Evolutionary conservation across 1,140 invertebrate genomes (phyloP).

Genomic region (Oryzaephilus surinamensis): DNA sequence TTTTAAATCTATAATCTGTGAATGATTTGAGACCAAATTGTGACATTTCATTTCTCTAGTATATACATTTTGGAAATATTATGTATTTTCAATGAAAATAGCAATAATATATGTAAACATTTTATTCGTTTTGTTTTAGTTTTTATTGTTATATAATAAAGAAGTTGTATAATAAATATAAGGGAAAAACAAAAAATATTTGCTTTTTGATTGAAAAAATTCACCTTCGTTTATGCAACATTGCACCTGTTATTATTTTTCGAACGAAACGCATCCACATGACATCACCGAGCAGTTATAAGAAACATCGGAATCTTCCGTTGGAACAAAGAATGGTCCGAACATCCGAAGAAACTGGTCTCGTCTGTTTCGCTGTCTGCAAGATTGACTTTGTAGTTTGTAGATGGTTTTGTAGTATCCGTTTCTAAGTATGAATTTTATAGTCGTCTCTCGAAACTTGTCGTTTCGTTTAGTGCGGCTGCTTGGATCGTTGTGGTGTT

Average conservation of each 20-base stretch:
- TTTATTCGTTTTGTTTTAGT: too few species aligned
- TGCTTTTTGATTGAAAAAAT: not conserved
- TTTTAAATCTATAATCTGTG: slow-evolving; percentile 1
- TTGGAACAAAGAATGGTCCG: too few species aligned
- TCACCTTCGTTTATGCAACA: not conserved
- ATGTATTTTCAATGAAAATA: not conserved
- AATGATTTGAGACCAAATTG: slow-evolving; percentile 1
- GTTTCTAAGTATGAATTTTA: too few species aligned
- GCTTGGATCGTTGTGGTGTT: not conserved
- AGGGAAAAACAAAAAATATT: too few species aligned
- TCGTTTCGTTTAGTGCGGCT: slow-evolving; percentile 3
- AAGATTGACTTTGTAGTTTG: too few species aligned
- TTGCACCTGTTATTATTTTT: not conserved
- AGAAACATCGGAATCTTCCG: too few species aligned
- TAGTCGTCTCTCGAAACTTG: slow-evolving; percentile 5
- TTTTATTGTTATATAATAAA: too few species aligned
- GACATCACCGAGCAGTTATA: slow-evolving; percentile 4
- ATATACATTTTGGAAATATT: not conserved
- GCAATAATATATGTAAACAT: too few species aligned
- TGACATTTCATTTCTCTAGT: slow-evolving; percentile 4
- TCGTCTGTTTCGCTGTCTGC: too few species aligned
- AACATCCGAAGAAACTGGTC: slow-evolving; percentile 9
- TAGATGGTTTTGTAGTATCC: too few species aligned
- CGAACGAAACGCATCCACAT: slow-evolving; percentile 6
- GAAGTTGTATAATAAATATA: too few species aligned